Evolutionary conservation across 2,797 vertebrate genomes (phyloP).

Genomic region (Sparidentex hasta): DNA sequence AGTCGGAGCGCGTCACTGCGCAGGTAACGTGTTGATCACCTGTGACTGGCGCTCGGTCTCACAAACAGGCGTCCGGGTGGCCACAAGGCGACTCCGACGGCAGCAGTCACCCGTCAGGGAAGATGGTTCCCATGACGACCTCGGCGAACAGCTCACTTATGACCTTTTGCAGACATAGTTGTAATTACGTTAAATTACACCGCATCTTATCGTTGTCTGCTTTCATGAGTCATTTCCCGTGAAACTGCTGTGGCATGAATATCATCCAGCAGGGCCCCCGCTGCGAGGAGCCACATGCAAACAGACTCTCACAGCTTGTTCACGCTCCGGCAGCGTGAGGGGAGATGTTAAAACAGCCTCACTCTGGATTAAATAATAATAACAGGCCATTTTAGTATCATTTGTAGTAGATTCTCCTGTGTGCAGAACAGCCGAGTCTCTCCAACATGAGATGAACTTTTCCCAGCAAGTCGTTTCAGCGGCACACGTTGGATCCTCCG

Average conservation of each 20-base stretch:
- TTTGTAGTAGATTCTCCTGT: not conserved
- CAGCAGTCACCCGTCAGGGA: constrained; percentile 42
- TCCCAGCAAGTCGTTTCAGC: not conserved
- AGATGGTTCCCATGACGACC: constrained; percentile 77
- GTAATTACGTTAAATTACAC: constrained; percentile 72
- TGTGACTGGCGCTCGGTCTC: constrained; percentile 6
- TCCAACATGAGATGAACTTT: not conserved
- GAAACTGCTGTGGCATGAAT: constrained; percentile 12
- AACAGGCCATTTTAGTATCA: not conserved
- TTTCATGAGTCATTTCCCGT: constrained; percentile 63
- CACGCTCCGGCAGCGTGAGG: not conserved
- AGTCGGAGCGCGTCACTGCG: not conserved
- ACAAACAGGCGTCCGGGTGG: constrained; percentile 35
- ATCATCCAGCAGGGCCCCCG: constrained; percentile 25
- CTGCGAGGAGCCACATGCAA: constrained; percentile 27
- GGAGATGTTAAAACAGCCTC: not conserved
- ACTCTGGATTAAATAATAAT: not conserved
- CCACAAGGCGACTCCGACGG: constrained; percentile 52
- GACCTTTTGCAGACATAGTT: constrained; percentile 71
- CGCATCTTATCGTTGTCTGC: constrained; percentile 56
- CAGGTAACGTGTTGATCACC: constrained; percentile 18
- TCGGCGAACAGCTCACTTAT: constrained; percentile 62
- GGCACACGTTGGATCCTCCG: not conserved
- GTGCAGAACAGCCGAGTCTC: not conserved
- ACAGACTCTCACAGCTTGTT: constrained; percentile 25